Evolutionary conservation across 2,797 vertebrate genomes (phyloP).

Genomic region (Cryptoblepharus egeriae): DNA sequence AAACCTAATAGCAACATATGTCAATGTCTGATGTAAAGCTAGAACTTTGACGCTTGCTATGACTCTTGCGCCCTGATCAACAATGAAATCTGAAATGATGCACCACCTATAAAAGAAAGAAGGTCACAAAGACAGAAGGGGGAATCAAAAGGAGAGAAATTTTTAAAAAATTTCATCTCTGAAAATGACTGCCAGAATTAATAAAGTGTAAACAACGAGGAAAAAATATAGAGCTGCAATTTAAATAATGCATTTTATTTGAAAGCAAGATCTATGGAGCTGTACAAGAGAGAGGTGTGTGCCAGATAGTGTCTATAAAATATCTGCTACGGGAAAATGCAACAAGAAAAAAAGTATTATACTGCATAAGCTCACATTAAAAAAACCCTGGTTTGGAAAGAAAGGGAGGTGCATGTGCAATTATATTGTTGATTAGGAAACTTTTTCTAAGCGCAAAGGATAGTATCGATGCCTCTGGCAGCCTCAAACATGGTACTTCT

Average conservation of each 20-base stretch:
- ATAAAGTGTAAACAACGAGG: neutral
- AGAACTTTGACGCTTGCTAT: neutral
- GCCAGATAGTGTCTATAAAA: neutral
- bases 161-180: neutral
- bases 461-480: neutral
- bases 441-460: neutral
- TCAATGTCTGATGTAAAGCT: neutral
- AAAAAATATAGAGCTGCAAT: neutral
- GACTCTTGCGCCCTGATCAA: neutral
- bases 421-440: neutral
- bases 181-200: neutral
- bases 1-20: neutral
- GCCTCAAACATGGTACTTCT: neutral
- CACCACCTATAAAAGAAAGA: neutral
- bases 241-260: conserved; percentile 8
- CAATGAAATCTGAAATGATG: neutral
- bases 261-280: neutral
- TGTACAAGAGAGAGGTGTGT: neutral
- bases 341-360: neutral
- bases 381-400: neutral
- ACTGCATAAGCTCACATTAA: neutral
- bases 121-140: neutral
- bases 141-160: too few species aligned
- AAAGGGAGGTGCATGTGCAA: neutral
- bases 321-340: neutral